Percentiles rank a stretch among this genome's conserved stretches.
These are phyloP conservation scores for Lasiurus borealis DNA, from an alignment of 2,113 vertebrate genomes.

Conservation along the genomic window DNA sequence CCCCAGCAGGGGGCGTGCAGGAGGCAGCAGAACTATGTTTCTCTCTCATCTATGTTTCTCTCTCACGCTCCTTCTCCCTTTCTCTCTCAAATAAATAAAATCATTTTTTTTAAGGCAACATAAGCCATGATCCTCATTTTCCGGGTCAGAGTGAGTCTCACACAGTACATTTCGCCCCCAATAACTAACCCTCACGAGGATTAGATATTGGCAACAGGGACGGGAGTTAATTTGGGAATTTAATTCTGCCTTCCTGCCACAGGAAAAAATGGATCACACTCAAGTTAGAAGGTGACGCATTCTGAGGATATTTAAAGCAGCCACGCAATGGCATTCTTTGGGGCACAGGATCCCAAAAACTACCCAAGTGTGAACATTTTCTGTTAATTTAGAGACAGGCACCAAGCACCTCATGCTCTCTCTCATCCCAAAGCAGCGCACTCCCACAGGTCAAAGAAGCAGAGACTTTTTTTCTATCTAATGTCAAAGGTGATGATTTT, in stretches of 20 bases:
- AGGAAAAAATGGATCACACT: conserved; percentile 31
- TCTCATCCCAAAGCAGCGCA: neutral
- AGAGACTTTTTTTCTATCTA: neutral
- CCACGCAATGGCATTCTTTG: neutral
- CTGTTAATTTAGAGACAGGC: neutral
- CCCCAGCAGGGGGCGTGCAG: too few species aligned
- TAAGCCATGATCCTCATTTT: neutral
- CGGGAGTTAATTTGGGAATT: conserved; percentile 17
- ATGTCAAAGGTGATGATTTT: conserved; percentile 38
- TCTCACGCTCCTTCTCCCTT: too few species aligned
- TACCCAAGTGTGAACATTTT: neutral
- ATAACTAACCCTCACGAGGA: conserved; percentile 26
- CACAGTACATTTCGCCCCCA: neutral
- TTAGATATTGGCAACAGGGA: neutral
- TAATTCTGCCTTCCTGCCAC: neutral
- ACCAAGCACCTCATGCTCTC: neutral
- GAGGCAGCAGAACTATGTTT: too few species aligned
- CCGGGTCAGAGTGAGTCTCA: neutral
- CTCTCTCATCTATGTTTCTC: too few species aligned
- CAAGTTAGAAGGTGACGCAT: conserved; percentile 12
- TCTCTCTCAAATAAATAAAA: too few species aligned
- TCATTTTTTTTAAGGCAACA: neutral
- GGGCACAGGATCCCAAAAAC: neutral
- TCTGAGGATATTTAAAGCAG: neutral
- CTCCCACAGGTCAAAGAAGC: neutral